phyloP scores from a whole-genome alignment of 1,140 invertebrate species.

The Drosophila equinoxialis region DNA sequence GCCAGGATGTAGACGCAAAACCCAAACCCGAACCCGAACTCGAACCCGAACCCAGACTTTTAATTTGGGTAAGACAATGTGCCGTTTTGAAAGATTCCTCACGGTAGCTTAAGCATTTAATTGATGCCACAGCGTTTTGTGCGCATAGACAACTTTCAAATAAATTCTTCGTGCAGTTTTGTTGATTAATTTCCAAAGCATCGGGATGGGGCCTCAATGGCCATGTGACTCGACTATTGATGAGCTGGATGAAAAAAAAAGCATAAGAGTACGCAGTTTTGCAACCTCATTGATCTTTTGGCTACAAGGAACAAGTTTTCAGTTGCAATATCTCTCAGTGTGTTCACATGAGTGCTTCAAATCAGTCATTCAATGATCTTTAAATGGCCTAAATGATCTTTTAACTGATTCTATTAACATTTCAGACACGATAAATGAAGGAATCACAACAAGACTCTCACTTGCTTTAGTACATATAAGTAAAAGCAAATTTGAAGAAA shows the following conservation, averaged over 20 bases:
- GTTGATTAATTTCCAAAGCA: constrained; percentile 63
- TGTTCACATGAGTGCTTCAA: constrained; percentile 4
- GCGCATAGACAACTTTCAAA: constrained; percentile 28
- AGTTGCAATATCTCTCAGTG: constrained; percentile 4
- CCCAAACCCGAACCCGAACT: not conserved
- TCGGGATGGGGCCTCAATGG: constrained; percentile 25
- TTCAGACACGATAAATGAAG: not conserved
- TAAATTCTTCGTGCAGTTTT: constrained; percentile 36
- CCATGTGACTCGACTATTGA: constrained; percentile 43
- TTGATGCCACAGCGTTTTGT: constrained; percentile 59
- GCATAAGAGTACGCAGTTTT: not conserved
- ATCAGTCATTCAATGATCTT: constrained; percentile 22
- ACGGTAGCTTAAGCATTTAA: constrained; percentile 65
- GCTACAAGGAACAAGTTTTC: constrained; percentile 22
- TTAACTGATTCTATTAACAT: constrained; percentile 11
- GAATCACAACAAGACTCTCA: not conserved
- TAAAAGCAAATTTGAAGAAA: no score
- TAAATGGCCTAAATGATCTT: constrained; percentile 8
- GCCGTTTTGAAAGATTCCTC: constrained; percentile 64
- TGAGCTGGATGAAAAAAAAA: constrained; percentile 17
- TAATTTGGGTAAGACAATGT: constrained; percentile 79
- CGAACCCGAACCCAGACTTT: constrained; percentile 29
- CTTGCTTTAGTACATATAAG: not conserved
- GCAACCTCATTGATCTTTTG: constrained; percentile 39
- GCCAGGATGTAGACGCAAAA: constrained; percentile 8